These are phyloP conservation scores for Numenius arquata DNA, from an alignment of 2,113 vertebrate genomes.

Conservation along the genomic window DNA sequence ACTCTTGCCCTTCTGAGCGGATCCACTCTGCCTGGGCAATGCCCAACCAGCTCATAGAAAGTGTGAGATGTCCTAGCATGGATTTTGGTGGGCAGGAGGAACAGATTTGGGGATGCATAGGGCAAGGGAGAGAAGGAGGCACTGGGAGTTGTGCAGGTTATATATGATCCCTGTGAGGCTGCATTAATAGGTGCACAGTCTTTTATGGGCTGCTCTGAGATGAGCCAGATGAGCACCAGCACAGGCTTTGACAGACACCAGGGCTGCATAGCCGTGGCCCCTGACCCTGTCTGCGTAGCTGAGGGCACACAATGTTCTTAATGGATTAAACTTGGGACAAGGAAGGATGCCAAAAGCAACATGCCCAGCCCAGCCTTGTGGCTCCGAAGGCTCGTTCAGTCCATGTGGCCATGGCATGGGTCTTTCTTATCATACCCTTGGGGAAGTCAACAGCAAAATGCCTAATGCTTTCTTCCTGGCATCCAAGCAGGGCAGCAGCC, in stretches of 20 bases:
- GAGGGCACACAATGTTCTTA: neutral
- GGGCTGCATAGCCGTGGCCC: neutral
- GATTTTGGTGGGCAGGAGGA: neutral
- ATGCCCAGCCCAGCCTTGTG: neutral
- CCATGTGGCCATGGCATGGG: neutral
- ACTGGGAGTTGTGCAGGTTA: neutral
- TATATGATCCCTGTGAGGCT: fast-evolving
- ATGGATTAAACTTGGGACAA: neutral
- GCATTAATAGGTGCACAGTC: neutral
- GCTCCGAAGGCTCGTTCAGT: neutral
- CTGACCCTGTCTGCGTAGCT: neutral
- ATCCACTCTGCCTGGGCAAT: neutral
- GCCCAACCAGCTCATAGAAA: neutral
- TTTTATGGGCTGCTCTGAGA: neutral
- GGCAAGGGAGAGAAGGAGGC: neutral
- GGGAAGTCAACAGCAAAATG: neutral
- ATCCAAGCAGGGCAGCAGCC: neutral
- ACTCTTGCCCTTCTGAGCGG: neutral
- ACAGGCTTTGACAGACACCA: neutral
- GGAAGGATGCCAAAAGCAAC: neutral
- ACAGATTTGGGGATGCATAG: neutral
- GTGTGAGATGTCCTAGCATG: fast-evolving
- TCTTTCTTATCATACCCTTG: neutral
- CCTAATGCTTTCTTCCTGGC: neutral
- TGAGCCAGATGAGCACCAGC: neutral